phyloP scores from a whole-genome alignment of 2,797 vertebrate species.

The Eptatretus atami region DNA sequence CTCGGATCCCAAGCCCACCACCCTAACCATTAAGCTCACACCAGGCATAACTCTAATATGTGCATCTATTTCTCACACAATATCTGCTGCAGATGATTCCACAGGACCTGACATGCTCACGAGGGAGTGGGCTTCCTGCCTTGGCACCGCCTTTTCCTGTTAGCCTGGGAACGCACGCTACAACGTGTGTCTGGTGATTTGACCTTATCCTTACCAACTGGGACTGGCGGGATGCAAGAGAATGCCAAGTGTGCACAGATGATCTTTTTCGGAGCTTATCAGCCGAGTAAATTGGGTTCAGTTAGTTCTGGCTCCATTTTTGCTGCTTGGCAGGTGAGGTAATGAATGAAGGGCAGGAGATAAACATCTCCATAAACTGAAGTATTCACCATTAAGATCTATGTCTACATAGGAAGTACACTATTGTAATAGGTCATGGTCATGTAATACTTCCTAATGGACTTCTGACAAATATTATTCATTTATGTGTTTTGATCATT shows the following conservation, averaged over 20 bases:
- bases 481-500: background rate
- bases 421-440: constrained; percentile 15
- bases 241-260: constrained; percentile 51
- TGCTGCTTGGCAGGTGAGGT: constrained; percentile 62
- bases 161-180: constrained; percentile 61
- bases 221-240: constrained; percentile 67
- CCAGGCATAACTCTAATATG: too few relatives aligned
- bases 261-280: constrained; percentile 49
- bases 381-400: constrained; percentile 10
- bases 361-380: background rate
- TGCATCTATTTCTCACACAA: too few relatives aligned
- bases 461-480: constrained; percentile 1
- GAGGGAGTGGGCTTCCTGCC: constrained; percentile 64
- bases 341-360: background rate
- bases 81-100: constrained; percentile 21
- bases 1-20: too few relatives aligned
- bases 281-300: constrained; percentile 22
- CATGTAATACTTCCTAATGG: background rate
- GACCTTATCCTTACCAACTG: constrained; percentile 72
- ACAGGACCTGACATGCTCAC: constrained; percentile 64
- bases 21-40: too few relatives aligned
- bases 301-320: constrained; percentile 68
- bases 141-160: constrained; percentile 55
- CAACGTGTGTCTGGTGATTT: constrained; percentile 42
- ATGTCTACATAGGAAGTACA: constrained; percentile 15